Percentiles rank a stretch among this genome's conserved stretches.
These are phyloP conservation scores for Acrocyrtus sp. DNA, from an alignment of 2,888 invertebrate species.

Conservation along the genomic window DNA sequence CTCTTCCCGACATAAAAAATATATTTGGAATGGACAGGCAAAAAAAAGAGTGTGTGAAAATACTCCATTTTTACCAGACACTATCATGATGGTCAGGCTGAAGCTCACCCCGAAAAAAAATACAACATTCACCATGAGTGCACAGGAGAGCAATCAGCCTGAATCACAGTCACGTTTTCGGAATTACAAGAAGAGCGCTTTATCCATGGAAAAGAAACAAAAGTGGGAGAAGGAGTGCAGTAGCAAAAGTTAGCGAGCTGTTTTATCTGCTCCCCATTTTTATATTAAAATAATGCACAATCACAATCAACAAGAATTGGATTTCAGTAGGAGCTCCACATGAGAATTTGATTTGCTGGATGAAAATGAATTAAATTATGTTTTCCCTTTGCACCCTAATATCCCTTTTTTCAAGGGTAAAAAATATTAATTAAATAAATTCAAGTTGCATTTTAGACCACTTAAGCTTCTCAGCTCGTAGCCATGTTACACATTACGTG, in stretches of 20 bases:
- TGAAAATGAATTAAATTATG: not conserved
- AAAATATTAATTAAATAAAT: not conserved
- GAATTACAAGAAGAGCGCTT: slow-evolving; percentile 13
- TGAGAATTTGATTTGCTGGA: not conserved
- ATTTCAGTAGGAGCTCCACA: no score
- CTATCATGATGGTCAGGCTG: slow-evolving; percentile 2
- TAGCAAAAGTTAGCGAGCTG: not conserved
- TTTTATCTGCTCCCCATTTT: no score
- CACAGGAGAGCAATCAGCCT: slow-evolving; percentile 16
- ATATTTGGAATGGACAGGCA: no score
- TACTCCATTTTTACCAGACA: not conserved
- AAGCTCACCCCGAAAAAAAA: not conserved
- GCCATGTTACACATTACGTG: no score
- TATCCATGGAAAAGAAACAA: not conserved
- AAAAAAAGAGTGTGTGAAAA: not conserved
- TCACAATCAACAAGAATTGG: not conserved
- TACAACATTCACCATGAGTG: not conserved
- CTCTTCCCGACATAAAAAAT: no score
- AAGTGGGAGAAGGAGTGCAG: not conserved
- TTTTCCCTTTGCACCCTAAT: not conserved
- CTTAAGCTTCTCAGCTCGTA: not conserved
- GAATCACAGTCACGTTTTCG: slow-evolving; percentile 43
- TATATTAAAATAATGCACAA: not conserved
- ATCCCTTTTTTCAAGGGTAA: no score
- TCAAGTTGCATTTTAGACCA: not conserved